These are phyloP conservation scores for Mungos mungo DNA, from an alignment of 2,113 vertebrate species.

Conservation along the genomic window DNA sequence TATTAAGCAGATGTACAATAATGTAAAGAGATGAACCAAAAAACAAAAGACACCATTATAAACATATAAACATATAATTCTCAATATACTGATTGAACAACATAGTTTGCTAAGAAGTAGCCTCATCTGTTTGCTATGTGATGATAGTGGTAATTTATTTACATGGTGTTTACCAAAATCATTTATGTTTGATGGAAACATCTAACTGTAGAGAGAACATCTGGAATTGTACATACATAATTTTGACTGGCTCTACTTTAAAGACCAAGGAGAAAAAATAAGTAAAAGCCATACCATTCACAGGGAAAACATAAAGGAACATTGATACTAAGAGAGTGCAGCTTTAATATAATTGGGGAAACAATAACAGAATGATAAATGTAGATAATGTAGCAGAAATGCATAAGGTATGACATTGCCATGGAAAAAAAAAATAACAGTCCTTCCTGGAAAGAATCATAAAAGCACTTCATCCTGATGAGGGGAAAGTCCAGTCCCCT, in stretches of 20 bases:
- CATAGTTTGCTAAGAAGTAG: background rate
- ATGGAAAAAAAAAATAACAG: background rate
- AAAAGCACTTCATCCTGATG: background rate
- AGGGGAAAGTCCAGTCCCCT: background rate
- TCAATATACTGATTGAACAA: background rate
- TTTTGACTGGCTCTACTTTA: background rate
- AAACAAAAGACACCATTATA: background rate
- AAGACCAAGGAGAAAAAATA: background rate
- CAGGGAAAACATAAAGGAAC: background rate
- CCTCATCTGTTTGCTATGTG: background rate
- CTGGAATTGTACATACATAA: background rate
- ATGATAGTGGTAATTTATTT: background rate
- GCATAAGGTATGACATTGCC: background rate
- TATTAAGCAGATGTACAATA: background rate
- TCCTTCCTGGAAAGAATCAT: background rate
- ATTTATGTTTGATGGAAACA: background rate
- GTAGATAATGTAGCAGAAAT: background rate
- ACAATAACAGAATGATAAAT: background rate
- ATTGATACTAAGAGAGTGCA: background rate
- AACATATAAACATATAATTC: background rate
- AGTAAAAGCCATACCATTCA: background rate
- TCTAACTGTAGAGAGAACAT: background rate
- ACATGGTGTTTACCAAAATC: background rate
- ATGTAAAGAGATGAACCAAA: background rate
- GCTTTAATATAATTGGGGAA: background rate